phyloP scores from a whole-genome alignment of 30 jellyfish, hydroid and myxozoan genomes.

The Haliclystus octoradiatus region DNA sequence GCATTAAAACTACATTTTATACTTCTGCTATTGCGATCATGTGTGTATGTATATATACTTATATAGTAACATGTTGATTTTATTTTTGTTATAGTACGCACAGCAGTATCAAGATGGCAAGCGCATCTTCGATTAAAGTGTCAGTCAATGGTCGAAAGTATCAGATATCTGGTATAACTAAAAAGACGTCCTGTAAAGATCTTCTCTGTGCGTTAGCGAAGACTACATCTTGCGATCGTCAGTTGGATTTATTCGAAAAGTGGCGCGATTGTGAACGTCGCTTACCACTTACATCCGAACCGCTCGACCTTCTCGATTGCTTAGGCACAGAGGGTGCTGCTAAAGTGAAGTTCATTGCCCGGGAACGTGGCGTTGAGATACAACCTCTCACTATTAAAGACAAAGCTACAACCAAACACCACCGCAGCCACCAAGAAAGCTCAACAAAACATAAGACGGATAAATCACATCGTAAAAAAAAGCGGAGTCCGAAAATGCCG shows the following conservation, averaged over 20 bases:
- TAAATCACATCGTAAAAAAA: background rate
- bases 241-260: background rate
- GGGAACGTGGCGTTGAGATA: slow-evolving; percentile 1
- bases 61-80: no score
- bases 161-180: slow-evolving; percentile 44
- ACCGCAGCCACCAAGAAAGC: background rate
- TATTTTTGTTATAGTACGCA: background rate
- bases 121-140: background rate
- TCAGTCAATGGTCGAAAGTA: slow-evolving; percentile 61
- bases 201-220: slow-evolving; percentile 71
- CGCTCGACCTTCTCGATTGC: slow-evolving; percentile 5
- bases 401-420: background rate
- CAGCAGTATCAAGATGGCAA: background rate
- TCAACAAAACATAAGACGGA: background rate
- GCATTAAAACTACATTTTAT: no score
- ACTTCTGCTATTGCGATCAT: no score
- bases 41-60: no score
- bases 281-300: background rate
- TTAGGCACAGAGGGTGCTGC: slow-evolving; percentile 4
- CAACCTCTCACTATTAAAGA: slow-evolving; percentile 24
- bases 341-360: slow-evolving; percentile 11
- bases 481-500: background rate
- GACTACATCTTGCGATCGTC: slow-evolving; percentile 3
- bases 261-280: slow-evolving; percentile 3
- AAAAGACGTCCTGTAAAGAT: slow-evolving; percentile 56